A percentile compares a stretch with the other conserved stretches of the same genome.
Conservation (phyloP, 2,797 vertebrate genomes). For the Psittacula derbiana region DNA sequence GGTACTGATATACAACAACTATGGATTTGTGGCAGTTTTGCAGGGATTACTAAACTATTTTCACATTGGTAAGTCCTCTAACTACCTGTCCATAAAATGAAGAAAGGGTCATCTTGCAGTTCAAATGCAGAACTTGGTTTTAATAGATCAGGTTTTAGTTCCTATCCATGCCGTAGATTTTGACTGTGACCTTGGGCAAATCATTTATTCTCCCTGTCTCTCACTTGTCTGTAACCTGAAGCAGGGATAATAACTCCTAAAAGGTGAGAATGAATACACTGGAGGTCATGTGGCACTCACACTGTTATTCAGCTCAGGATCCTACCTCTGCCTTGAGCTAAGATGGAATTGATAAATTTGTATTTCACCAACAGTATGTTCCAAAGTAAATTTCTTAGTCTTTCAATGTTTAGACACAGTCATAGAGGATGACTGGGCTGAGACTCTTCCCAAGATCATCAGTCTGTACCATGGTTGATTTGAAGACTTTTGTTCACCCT, state of each 20-base stretch:
- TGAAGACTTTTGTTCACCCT: neutral
- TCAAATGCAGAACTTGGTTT: neutral
- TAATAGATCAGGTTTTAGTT: neutral
- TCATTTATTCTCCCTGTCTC: neutral
- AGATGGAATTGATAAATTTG: neutral
- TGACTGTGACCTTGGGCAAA: neutral
- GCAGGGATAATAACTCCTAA: neutral
- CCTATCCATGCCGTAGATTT: neutral
- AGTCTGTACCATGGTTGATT: neutral
- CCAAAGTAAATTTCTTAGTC: neutral
- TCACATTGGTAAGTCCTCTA: neutral
- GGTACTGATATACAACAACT: constrained; percentile 11
- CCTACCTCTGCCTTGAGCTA: neutral
- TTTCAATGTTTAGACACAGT: neutral
- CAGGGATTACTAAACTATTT: constrained; percentile 11
- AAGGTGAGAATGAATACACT: neutral
- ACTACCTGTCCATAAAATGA: neutral
- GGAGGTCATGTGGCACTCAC: neutral
- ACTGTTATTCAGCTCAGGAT: neutral
- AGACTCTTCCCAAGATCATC: neutral
- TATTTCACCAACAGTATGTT: neutral
- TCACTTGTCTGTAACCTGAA: neutral
- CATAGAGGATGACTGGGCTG: neutral
- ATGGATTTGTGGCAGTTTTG: neutral
- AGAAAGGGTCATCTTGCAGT: neutral